Evolutionary conservation across 2,113 vertebrate genomes (phyloP).

Genomic region (Brachypteracias leptosomus): DNA sequence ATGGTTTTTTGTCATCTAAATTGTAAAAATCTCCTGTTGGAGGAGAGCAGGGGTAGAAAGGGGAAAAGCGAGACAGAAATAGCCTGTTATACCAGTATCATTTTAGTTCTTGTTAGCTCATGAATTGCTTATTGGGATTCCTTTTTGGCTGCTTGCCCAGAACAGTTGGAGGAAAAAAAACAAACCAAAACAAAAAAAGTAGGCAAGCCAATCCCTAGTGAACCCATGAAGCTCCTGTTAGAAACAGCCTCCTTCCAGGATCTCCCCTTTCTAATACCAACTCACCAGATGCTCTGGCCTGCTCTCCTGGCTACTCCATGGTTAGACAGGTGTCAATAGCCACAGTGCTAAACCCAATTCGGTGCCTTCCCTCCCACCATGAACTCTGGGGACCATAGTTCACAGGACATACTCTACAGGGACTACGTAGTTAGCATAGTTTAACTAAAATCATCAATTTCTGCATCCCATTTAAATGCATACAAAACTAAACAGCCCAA

Average conservation of each 20-base stretch:
- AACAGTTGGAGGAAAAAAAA: not conserved
- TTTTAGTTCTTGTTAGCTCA: constrained; percentile 24
- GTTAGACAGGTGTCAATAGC: not conserved
- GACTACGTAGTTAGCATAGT: accelerated
- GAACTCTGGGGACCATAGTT: not conserved
- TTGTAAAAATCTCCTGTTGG: not conserved
- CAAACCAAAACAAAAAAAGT: not conserved
- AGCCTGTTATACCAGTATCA: not conserved
- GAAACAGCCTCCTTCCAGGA: not conserved
- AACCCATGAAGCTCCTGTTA: not conserved
- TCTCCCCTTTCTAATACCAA: not conserved
- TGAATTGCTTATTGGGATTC: constrained; percentile 51
- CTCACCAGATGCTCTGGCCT: not conserved
- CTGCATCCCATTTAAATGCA: not conserved
- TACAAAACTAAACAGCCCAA: not conserved
- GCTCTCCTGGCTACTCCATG: not conserved
- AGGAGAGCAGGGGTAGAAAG: not conserved
- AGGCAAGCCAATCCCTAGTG: not conserved
- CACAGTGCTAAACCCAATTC: not conserved
- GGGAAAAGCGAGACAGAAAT: not conserved
- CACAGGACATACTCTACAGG: not conserved
- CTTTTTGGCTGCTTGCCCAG: constrained; percentile 33
- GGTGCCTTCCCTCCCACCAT: not conserved
- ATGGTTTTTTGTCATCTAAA: not conserved
- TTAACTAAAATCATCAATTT: not conserved